Evolutionary conservation across 2,888 invertebrate genomes (phyloP), one percentile per base, ranked within the genome.

Genomic region (Drosophila mettleri): DNA sequence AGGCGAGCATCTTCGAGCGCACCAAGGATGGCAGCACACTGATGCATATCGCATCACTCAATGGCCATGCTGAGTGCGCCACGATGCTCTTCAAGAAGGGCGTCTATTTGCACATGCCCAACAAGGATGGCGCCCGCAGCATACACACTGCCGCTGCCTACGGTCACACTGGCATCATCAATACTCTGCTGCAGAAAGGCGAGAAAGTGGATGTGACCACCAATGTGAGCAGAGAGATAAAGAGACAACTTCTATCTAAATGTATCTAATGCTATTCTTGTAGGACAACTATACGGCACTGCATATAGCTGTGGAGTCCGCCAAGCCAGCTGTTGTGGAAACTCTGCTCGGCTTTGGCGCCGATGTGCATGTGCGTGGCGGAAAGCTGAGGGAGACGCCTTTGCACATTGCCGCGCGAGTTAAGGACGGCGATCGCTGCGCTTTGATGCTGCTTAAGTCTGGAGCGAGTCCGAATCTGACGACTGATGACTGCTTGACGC

Each of bases 41-140:
- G 71, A 98, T 99, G 97, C 99, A 99, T 92, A 98, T 99, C 71
- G 99, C 99, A 0, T 98, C 99, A 0, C 94, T 98, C 69, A 98
- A 97, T 91, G 99, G 99, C 0, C 99, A 99, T 92, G 98, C 99
- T 0, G 99, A 99, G 89, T 99, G 99, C 86, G 99, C 99, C 46
- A 96, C 98, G 94, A 98, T 98, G 95, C 96, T 99, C 69, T 97
- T 99, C 92, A 98, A 98, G 93, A 98, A 99, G 91, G 99, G 99
- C 12, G 99, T 99, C 36, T 99, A 99, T 79, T 94, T 99, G 22
- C 98, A 99, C 91, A 99, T 99, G 99, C 99, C 99, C 69, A 99
- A 99, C 92, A 99, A 99, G 83, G 90, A 91, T 84, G 99, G 99
- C 27, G 99, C 99, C 0, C 94, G 99, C 65, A 98, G 99, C 91